Evolutionary conservation across 2,888 invertebrate genomes (phyloP).

Genomic region (Ptychoptera albimana): DNA sequence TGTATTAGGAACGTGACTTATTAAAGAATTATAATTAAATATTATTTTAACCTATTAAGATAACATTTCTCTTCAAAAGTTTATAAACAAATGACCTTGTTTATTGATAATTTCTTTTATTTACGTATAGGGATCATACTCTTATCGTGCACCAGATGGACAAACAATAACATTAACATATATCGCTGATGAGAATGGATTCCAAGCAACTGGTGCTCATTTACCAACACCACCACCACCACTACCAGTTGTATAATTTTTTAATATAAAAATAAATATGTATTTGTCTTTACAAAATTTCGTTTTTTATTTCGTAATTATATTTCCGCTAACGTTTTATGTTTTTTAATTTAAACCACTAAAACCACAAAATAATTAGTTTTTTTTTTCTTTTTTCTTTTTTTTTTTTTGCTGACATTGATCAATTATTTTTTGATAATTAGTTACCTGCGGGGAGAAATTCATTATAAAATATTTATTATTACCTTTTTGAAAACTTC

Average conservation of each 20-base stretch:
- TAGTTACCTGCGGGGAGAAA: neutral
- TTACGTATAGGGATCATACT: conserved; percentile 6
- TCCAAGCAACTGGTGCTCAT: conserved; percentile 5
- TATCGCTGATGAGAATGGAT: conserved; percentile 9
- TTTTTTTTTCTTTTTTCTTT: too few species aligned
- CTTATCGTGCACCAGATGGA: conserved; percentile 6
- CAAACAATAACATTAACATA: conserved; percentile 2
- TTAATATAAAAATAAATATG: neutral
- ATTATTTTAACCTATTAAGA: neutral
- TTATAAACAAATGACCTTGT: too few species aligned
- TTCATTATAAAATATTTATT: too few species aligned
- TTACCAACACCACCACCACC: conserved; percentile 3
- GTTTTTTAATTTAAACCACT: too few species aligned
- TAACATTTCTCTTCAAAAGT: neutral
- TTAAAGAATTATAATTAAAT: neutral
- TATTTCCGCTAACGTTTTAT: too few species aligned
- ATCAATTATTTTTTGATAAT: neutral
- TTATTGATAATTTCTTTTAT: too few species aligned
- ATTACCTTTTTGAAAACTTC: conserved; percentile 67
- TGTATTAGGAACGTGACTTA: too few species aligned
- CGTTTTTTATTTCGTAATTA: too few species aligned
- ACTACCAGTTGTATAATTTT: neutral
- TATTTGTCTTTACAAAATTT: neutral
- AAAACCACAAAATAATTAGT: conserved; percentile 5
- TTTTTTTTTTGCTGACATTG: neutral